phyloP scores from a whole-genome alignment of 2,113 vertebrate species.

The Chaetodon trifascialis region DNA sequence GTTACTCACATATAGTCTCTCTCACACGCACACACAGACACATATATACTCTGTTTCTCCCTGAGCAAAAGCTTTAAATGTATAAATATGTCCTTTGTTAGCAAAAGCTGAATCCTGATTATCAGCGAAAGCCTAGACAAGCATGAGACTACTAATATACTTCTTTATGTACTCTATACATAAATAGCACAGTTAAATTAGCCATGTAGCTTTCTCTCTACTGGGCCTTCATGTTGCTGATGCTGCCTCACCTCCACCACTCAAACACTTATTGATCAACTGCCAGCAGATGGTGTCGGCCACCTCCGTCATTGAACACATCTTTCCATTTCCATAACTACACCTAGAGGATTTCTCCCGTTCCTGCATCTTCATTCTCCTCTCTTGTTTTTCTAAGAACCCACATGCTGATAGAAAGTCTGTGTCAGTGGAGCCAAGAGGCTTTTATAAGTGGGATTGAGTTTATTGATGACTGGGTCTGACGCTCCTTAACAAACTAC shows the following conservation, averaged over 20 bases:
- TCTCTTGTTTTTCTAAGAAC: constrained; percentile 2
- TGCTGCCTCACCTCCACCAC: constrained; percentile 11
- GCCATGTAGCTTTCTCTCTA: background rate
- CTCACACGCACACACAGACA: background rate
- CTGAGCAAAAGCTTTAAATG: background rate
- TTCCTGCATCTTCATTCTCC: constrained; percentile 28
- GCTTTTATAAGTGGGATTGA: background rate
- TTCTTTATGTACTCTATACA: no score
- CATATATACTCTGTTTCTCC: background rate
- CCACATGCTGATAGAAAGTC: background rate
- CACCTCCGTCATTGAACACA: constrained; percentile 50
- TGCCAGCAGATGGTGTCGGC: constrained; percentile 57
- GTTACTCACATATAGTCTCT: constrained; percentile 9
- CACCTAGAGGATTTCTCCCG: constrained; percentile 24
- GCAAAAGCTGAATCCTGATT: constrained; percentile 6
- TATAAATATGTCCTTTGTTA: background rate
- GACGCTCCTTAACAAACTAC: background rate
- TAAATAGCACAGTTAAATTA: background rate
- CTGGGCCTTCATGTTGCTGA: background rate
- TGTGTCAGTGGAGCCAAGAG: background rate
- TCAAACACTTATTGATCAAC: constrained; percentile 54
- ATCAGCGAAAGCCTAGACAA: background rate
- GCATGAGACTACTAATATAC: no score
- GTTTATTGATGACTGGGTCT: constrained; percentile 4
- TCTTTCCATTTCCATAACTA: constrained; percentile 48